Percentiles rank a stretch among this genome's conserved stretches.
Conservation (phyloP, 2,113 vertebrate genomes). For the Campylomormyrus numenius region DNA sequence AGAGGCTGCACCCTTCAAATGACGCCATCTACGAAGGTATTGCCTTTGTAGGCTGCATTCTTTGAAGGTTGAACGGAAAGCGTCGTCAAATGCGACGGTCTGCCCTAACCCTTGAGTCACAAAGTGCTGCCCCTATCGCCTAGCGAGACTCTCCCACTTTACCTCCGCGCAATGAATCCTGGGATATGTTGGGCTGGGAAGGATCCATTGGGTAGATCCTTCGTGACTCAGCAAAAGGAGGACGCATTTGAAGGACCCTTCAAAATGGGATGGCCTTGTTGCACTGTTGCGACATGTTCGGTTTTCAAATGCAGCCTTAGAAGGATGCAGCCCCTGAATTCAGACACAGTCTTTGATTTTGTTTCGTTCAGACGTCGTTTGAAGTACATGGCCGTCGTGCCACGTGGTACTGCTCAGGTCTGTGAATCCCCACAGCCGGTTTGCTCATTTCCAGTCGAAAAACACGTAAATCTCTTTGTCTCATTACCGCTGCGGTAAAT, state of each 20-base stretch:
- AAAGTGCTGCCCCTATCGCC: not conserved
- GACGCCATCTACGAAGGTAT: not conserved
- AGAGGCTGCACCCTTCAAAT: not conserved
- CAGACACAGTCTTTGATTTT: not conserved
- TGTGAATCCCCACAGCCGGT: not conserved
- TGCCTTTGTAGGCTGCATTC: not conserved
- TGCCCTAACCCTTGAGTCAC: not conserved
- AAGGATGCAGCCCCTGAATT: not conserved
- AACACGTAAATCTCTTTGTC: not conserved
- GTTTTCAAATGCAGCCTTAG: not conserved
- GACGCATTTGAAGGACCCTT: not conserved
- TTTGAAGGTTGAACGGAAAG: not conserved
- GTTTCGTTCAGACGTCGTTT: not conserved
- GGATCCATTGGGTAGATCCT: not conserved
- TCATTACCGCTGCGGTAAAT: not conserved
- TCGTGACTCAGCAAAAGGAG: not conserved
- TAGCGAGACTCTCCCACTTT: not conserved
- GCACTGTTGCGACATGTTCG: not conserved
- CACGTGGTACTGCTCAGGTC: not conserved
- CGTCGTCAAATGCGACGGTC: not conserved
- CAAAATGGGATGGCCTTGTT: no score
- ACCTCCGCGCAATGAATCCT: not conserved
- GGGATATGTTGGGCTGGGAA: not conserved
- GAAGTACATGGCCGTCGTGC: not conserved
- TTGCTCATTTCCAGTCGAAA: not conserved